Conservation (phyloP, 2,888 invertebrate species). For the Embidobia sp. region DNA sequence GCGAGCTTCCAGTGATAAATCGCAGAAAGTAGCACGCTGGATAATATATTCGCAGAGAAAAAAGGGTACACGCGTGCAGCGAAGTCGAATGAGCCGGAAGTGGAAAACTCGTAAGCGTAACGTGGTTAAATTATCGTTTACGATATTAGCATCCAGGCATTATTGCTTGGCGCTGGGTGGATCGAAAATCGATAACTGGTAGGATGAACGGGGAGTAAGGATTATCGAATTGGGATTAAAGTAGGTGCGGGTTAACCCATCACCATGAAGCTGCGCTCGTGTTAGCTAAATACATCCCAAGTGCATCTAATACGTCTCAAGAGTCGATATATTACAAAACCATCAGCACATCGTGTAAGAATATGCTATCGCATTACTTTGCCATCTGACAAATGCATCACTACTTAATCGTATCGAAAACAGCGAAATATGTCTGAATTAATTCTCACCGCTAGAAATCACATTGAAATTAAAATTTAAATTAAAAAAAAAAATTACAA, state of each 20-base stretch:
- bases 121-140: slow-evolving; percentile 58
- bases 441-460: too few relatives aligned
- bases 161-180: slow-evolving; percentile 42
- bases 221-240: slow-evolving; percentile 55
- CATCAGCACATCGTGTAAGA: slow-evolving; percentile 26
- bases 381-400: neutral
- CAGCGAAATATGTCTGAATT: neutral
- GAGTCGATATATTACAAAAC: slow-evolving; percentile 47
- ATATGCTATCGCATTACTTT: slow-evolving; percentile 8
- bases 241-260: slow-evolving; percentile 50
- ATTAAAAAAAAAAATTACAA: too few relatives aligned
- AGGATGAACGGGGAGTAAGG: slow-evolving; percentile 43
- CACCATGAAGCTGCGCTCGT: slow-evolving; percentile 24
- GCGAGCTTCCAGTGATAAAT: slow-evolving; percentile 22
- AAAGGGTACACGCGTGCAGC: slow-evolving; percentile 47
- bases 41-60: slow-evolving; percentile 40
- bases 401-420: neutral
- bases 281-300: slow-evolving; percentile 42
- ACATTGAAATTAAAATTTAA: too few relatives aligned
- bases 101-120: slow-evolving; percentile 41
- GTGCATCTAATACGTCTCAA: slow-evolving; percentile 41
- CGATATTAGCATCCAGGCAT: slow-evolving; percentile 51
- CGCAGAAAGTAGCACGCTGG: slow-evolving; percentile 9
- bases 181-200: slow-evolving; percentile 60
- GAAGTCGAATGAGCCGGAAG: slow-evolving; percentile 36